Base-by-base conservation (phyloP, 1,140 invertebrate genomes). In the Cryptotermes secundus region DNA sequence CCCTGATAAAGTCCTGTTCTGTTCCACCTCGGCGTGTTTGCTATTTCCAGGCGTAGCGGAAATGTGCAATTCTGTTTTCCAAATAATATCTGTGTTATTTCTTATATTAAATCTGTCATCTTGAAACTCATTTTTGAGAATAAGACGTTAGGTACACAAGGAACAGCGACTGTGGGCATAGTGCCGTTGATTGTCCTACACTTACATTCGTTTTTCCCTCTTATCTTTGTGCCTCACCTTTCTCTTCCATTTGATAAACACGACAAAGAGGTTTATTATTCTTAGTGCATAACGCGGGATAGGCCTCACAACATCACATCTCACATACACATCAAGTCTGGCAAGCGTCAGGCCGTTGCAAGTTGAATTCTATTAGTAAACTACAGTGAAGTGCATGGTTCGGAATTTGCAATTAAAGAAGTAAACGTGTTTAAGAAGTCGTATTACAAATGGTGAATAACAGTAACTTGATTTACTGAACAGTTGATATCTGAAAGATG, bases 131-230 rank as follows among this genome's bases (percentile, higher is more conserved):
- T n/a, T 72, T 72, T 26, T n/a, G 9, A 31, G n/a, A 31, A n/a
- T 49, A 72, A 72, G n/a, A n/a, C 14, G n/a, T 72, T n/a, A 72
- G n/a, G 59, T 72, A 72, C 59, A 72, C 14, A 72, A 72, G n/a
- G n/a, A 31, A 72, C 14, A 72, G 14, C 59, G n/a, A 26, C 59
- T 72, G 59, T 2, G 19, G 22, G 6, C 6, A 59, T 19, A 59
- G 24, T 16, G 53, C 19, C 7, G 53, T 59, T 22, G 26, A 22
- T 59, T 59, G n/a, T 72, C 19, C 16, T 2, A 10, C 2, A 22
- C 45, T 49, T 14, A 49, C 45, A 49, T 16, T 49, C 4, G 59
- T n/a, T 31, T 0, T n/a, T 4, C 12, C 38, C n/a, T 14, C 59
- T 72, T 72, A 72, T 72, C 59, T 31, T 22, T 2, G 14, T 7